Base-by-base conservation (phyloP, 92 coral and sea anemone genomes). In the Pocillopora meandrina region DNA sequence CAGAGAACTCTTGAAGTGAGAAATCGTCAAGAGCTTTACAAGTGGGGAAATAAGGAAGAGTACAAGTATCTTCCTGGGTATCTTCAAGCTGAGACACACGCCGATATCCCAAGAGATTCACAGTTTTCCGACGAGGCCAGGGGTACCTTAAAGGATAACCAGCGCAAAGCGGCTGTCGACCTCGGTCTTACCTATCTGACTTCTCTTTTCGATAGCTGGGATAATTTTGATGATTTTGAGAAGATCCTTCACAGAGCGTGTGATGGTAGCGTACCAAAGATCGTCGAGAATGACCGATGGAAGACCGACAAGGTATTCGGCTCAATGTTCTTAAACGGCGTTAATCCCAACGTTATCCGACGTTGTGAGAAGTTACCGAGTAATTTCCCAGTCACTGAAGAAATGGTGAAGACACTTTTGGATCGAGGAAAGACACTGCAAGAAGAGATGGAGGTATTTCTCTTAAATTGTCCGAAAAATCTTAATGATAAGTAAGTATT, bases 71-170 rank as follows among this genome's bases (percentile, higher is more conserved):
- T 84, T 47, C 90, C 93, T 21, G 93, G 90, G 15, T 87, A 74
- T 66, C 61, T 90, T 34, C 67, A 90, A 47, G 93, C 90, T 52
- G 19, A 72, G 14, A 65, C 58, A 17, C 87, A 76, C 79, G 65
- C 56, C n/a, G 93, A 90, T 8, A 85, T 92, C 20, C 95, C 95
- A 34, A 90, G 92, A 63, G 87, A 89, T 83, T 90, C 91, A 3
- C 95, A 86, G 77, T 91, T 91, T 86, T 79, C 86, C 36, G 78
- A 92, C 49, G 92, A 86, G 36, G 87, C 93, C 20, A 64, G 18
- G 26, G 20, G 63, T 21, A 65, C 82, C 66, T 68, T 90, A 62
- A 83, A 65, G 14, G 86, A 74, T 10, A 80, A 84, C 35, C 26
- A 72, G 76, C 62, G 75, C 49, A 78, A 61, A 26, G 92, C 86